A percentile compares a stretch with the other conserved stretches of the same genome.
These are phyloP conservation scores for Trichosurus vulpecula DNA, from an alignment of 2,797 vertebrate species.

Conservation along the genomic window DNA sequence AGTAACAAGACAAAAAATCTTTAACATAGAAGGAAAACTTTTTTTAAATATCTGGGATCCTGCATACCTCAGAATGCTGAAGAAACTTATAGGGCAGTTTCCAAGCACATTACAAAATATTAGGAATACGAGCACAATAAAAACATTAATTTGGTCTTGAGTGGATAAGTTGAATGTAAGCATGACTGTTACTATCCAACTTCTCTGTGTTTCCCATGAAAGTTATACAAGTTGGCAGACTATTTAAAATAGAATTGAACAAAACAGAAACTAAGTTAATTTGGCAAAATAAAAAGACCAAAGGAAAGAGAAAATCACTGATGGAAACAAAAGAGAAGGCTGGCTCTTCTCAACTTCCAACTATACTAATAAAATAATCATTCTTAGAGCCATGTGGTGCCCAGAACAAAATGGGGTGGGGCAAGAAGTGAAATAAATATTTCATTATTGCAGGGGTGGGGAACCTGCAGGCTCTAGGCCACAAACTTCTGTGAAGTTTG, in stretches of 20 bases:
- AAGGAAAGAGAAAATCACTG: neutral
- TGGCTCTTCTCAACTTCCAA: neutral
- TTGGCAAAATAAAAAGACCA: neutral
- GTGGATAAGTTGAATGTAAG: neutral
- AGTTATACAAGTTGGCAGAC: neutral
- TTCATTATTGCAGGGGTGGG: neutral
- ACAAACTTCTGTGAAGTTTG: too few species aligned
- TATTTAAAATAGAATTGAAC: neutral
- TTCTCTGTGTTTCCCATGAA: neutral
- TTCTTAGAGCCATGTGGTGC: neutral
- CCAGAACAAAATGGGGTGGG: neutral
- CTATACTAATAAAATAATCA: neutral
- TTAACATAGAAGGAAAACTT: neutral
- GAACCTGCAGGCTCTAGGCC: too few species aligned
- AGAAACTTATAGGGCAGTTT: neutral
- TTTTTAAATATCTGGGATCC: neutral
- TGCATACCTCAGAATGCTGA: neutral
- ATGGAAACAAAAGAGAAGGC: neutral
- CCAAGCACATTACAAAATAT: neutral
- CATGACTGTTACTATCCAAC: neutral
- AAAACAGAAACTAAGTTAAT: neutral
- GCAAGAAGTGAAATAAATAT: neutral
- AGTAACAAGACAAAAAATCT: neutral
- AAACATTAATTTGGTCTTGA: neutral
- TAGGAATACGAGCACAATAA: neutral